A percentile compares a stretch with the other conserved stretches of the same genome.
phyloP scores from a whole-genome alignment of 2,797 vertebrate species.

The Synanceia verrucosa region DNA sequence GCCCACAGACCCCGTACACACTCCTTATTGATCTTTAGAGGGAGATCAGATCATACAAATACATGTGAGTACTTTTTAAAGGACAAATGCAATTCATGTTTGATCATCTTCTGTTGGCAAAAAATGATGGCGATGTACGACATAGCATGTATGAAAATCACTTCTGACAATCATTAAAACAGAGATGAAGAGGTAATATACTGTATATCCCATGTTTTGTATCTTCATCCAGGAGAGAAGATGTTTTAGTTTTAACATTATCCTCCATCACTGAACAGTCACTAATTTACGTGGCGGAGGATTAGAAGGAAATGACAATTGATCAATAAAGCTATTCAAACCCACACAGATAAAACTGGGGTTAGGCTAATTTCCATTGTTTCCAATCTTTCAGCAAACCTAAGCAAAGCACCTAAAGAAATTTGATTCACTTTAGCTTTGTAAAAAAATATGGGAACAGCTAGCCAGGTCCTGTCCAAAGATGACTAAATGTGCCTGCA shows the following conservation, averaged over 20 bases:
- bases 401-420: no score
- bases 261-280: neutral
- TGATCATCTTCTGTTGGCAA: neutral
- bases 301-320: neutral
- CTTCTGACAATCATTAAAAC: neutral
- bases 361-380: no score
- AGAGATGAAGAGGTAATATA: neutral
- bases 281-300: neutral
- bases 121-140: neutral
- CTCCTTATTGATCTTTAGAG: conserved; percentile 93
- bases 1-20: conserved; percentile 98
- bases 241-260: neutral
- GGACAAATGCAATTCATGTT: neutral
- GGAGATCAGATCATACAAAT: neutral
- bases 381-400: no score
- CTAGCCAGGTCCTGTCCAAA: neutral
- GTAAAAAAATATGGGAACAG: no score
- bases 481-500: neutral
- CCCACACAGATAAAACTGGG: neutral
- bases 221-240: neutral
- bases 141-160: neutral
- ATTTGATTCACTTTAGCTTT: no score
- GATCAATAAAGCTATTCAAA: neutral
- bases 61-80: neutral
- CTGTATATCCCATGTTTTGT: neutral